Evolutionary conservation across 2,113 vertebrate genomes (phyloP).

Genomic region (Crotalus helleri): DNA sequence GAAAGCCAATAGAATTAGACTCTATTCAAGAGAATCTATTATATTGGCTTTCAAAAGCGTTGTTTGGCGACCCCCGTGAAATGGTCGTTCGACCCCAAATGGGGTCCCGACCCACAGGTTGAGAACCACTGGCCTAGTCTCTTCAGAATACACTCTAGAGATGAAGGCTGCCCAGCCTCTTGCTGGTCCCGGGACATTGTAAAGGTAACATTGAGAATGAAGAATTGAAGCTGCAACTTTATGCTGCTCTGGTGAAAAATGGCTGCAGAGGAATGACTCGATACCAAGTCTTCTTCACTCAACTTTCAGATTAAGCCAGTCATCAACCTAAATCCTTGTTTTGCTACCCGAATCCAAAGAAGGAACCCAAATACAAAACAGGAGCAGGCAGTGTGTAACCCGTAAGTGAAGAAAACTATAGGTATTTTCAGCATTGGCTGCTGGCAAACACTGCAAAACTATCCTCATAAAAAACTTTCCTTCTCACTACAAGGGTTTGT

Average conservation of each 20-base stretch:
- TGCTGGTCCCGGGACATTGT: background rate
- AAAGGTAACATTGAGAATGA: background rate
- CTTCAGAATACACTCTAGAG: background rate
- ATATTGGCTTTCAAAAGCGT: too few relatives aligned
- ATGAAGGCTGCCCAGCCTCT: background rate
- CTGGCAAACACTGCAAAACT: background rate
- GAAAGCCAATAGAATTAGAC: too few relatives aligned
- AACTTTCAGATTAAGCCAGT: background rate
- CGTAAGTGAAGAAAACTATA: background rate
- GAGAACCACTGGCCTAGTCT: background rate
- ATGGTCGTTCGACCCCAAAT: too few relatives aligned
- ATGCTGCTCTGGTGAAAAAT: background rate
- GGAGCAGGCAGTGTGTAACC: background rate
- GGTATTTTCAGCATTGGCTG: background rate
- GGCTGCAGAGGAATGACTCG: too few relatives aligned
- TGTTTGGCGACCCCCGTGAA: too few relatives aligned
- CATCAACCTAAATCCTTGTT: background rate
- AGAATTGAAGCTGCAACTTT: background rate
- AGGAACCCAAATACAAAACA: background rate
- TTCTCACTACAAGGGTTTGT: background rate
- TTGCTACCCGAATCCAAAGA: background rate
- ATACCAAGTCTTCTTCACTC: background rate
- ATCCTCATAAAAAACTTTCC: background rate
- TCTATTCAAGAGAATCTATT: too few relatives aligned
- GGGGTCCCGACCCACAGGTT: too few relatives aligned